Base-by-base conservation (phyloP, 2,113 vertebrate species). In the Trachemys scripta region DNA sequence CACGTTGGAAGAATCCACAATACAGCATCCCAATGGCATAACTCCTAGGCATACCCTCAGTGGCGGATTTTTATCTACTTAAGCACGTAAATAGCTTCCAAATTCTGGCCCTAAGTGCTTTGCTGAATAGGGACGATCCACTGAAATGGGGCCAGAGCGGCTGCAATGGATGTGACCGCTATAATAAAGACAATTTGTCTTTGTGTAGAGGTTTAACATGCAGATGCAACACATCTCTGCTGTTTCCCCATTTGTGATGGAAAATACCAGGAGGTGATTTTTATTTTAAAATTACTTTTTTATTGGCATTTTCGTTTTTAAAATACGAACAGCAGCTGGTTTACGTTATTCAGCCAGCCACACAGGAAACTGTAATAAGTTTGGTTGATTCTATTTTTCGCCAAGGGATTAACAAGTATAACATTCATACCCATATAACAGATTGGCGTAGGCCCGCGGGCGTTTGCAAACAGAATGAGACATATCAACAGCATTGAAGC, bases 231-330 rank as follows among this genome's bases (percentile, higher is more conserved):
- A 20, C 0, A 0, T 56, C 89, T 80, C 87, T 59, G 45, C 76
- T 84, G 50, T 88, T 96, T 88, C 85, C 88, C 80, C 75, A 79
- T 65, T 59, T 94, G 80, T 38, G 82, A 83, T 0, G 38, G 75
- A 90, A 96, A 88, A 90, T 88, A 88, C 79, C 92, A 92, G 75
- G 89, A 93, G 92, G 90, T 79, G 87, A 89, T 8, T 81, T 87
- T 82, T 56, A 72, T 79, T 84, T 5, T 31, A 56, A 47, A 95
- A 97, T 94, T 82, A 87, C 85, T 35, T 90, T 92, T 90, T 97
- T 83, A 95, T 94, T 95, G 90, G 76, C 92, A 92, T 97, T 96
- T 98, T 92, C 78, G 47, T 94, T 89, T 97, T 92, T 89, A 89
- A 50, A 95, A 88, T 91, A 97, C 65, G 90, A 95, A 95, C 90